Percentiles rank a stretch among this genome's conserved stretches.
Conservation (phyloP, 2,888 invertebrate genomes). For the Ceramica pisi region DNA sequence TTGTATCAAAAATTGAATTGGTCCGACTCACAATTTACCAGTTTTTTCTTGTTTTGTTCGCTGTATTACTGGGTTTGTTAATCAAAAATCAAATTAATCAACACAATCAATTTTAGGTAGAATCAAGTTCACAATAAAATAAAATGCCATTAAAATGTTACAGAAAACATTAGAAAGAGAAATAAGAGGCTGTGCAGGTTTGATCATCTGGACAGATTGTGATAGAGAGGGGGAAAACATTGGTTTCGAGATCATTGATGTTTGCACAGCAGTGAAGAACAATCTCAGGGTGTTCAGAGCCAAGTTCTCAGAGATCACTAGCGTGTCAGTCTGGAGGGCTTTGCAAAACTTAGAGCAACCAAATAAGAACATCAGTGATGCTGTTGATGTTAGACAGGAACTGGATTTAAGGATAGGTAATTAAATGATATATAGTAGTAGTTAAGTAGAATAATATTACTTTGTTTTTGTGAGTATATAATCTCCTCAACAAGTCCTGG, state of each 20-base stretch:
- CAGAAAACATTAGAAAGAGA: conserved; percentile 93
- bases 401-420: conserved; percentile 97
- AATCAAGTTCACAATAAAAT: too few relatives aligned
- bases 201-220: conserved; percentile 99
- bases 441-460: background rate
- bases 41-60: too few relatives aligned
- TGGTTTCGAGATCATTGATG: conserved; percentile 98
- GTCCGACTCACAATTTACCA: too few relatives aligned
- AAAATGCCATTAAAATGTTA: conserved; percentile 57
- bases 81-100: too few relatives aligned
- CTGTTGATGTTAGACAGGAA: conserved; percentile 98
- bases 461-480: background rate
- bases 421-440: too few relatives aligned
- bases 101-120: too few relatives aligned
- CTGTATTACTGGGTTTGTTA: too few relatives aligned
- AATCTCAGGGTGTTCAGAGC: conserved; percentile 94
- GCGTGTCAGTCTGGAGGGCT: conserved; percentile 95
- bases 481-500: too few relatives aligned
- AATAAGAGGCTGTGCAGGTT: conserved; percentile 92
- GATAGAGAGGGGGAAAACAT: conserved; percentile 99
- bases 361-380: conserved; percentile 95
- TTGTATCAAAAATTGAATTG: too few relatives aligned
- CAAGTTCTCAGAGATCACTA: conserved; percentile 99
- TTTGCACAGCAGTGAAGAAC: conserved; percentile 95
- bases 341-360: conserved; percentile 94